Conservation (phyloP, 2,797 vertebrate genomes). For the Craterocephalus amniculus region DNA sequence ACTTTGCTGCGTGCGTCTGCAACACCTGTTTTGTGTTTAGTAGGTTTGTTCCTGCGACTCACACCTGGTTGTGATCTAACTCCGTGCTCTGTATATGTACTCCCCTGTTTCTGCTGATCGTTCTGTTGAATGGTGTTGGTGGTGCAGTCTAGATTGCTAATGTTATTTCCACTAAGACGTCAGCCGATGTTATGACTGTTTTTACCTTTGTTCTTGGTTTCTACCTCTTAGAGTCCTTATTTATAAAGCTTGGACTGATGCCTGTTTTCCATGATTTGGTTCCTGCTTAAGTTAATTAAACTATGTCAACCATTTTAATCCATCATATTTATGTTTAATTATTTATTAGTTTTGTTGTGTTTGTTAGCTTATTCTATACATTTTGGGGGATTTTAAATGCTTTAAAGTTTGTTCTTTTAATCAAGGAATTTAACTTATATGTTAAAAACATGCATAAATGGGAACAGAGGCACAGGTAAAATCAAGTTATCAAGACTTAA, state of each 20-base stretch:
- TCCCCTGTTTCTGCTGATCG: too few species aligned
- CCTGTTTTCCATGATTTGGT: neutral
- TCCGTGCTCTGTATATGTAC: too few species aligned
- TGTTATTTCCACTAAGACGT: neutral
- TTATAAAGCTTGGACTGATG: neutral
- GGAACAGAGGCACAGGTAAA: neutral
- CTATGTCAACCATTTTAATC: neutral
- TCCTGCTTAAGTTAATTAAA: neutral
- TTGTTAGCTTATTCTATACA: neutral
- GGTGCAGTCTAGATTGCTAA: too few species aligned
- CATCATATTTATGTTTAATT: neutral
- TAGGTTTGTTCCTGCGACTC: neutral
- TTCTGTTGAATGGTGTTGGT: neutral
- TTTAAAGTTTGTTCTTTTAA: neutral
- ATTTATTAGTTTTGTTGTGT: too few species aligned
- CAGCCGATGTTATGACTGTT: neutral
- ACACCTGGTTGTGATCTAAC: too few species aligned
- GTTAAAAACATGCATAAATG: neutral
- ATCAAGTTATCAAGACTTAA: neutral
- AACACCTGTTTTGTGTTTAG: neutral
- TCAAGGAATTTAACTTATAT: neutral
- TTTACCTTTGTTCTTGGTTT: neutral
- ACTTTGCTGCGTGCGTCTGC: neutral
- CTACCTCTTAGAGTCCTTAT: neutral
- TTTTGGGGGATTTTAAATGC: neutral